Base-by-base conservation (phyloP, 2,113 vertebrate genomes). In the Cnemophilus loriae region DNA sequence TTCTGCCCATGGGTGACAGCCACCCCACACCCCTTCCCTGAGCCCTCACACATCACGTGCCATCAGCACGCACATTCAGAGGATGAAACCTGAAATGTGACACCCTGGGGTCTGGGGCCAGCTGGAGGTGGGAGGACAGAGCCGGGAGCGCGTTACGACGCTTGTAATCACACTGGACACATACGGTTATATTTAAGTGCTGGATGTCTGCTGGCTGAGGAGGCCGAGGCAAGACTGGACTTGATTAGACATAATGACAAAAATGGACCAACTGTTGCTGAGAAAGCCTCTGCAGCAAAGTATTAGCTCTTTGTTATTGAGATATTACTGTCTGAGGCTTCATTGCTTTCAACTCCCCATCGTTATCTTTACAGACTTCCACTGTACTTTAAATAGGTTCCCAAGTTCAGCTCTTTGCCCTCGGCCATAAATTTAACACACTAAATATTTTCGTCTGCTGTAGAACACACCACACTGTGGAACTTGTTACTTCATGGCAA, bases 181-280 rank as follows among this genome's bases (percentile, higher is more conserved):
- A 96, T 93, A 96, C 87, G 89, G 96, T 94, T 97, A 95, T 97
- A 97, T 97, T 97, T 97, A 97, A 95, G 68, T 82, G 80, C 65
- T 93, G 95, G 86, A 83, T 93, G 88, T 91, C 94, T 97, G 93
- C 93, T 97, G 86, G 90, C 94, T 94, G 92, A 90, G 89, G 75
- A 87, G 92, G 82, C 83, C 26, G 63, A 95, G 94, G 88, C 97
- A 97, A 97, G 96, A 96, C 96, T 97, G 96, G 96, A 94, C 96
- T 97, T 97, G 96, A 96, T 96, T 94, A 96, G 95, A 87, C n/a
- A 3, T 91, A 96, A 95, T 95, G 93, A 97, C 92, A 95, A 97
- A 97, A 97, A 97, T 95, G 95, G 95, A 96, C 91, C 95, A 97
- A 96, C 95, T 89, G 90, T 95, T 92, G 93, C 90, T 93, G 93